Conservation (phyloP, 2,113 vertebrate genomes). For the Callipepla californica region DNA sequence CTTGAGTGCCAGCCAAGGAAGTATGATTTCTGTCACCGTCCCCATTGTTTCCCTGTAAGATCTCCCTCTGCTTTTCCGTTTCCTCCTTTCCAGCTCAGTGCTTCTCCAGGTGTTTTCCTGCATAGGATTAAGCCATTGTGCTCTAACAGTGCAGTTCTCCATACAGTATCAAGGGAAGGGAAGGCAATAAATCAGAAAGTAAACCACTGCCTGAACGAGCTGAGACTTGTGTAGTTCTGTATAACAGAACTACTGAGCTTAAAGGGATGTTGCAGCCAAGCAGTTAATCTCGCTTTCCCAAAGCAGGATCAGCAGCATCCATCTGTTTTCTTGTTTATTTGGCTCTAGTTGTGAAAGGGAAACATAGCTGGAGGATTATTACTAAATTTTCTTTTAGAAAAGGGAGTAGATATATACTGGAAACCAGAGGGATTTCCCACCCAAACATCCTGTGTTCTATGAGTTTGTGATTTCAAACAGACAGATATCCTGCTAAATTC, state of each 20-base stretch:
- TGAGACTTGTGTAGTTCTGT: not conserved
- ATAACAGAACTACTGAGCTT: not conserved
- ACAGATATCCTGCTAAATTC: accelerated
- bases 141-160: not conserved
- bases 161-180: not conserved
- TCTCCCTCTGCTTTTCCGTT: not conserved
- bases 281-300: not conserved
- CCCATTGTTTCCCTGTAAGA: not conserved
- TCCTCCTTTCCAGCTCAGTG: not conserved
- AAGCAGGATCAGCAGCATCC: not conserved
- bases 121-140: accelerated
- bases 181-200: not conserved
- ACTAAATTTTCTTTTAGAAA: too few species aligned
- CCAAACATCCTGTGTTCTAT: not conserved
- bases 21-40: not conserved
- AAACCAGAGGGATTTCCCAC: not conserved
- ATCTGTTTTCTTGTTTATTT: not conserved
- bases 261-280: accelerated
- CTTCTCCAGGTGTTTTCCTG: not conserved
- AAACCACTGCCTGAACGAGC: not conserved
- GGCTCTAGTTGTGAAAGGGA: not conserved
- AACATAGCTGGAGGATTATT: not conserved
- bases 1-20: not conserved
- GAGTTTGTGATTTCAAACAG: not conserved
- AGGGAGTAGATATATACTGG: not conserved